Evolutionary conservation across 2,113 vertebrate species (phyloP).

Genomic region (Myotis yumanensis): DNA sequence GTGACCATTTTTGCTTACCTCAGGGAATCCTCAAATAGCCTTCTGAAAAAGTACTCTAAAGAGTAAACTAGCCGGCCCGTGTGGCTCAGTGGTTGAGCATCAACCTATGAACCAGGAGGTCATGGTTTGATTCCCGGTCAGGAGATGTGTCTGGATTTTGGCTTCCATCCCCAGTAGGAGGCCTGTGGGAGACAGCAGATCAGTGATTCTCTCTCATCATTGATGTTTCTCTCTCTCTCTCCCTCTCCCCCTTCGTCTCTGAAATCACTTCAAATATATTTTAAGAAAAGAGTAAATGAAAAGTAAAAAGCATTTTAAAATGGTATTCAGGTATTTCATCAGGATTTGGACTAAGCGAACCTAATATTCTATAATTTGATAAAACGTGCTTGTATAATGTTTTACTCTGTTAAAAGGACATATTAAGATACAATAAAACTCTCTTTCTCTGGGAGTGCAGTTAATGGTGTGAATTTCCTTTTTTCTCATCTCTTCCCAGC

Average conservation of each 20-base stretch:
- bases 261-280: no score
- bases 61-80: no score
- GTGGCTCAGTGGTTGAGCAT: no score
- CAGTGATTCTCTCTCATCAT: no score
- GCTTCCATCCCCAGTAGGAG: no score
- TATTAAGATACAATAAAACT: not conserved
- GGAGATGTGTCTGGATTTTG: no score
- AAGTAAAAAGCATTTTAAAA: not conserved
- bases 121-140: no score
- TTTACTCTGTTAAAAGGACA: not conserved
- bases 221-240: no score
- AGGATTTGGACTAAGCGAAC: not conserved
- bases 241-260: no score
- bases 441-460: not conserved
- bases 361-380: not conserved
- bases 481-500: not conserved
- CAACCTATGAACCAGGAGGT: no score
- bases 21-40: not conserved
- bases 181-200: no score
- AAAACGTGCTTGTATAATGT: not conserved
- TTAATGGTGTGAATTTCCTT: not conserved
- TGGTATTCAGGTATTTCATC: not conserved
- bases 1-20: not conserved
- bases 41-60: not conserved
- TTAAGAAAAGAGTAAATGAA: not conserved